phyloP scores from a whole-genome alignment of 2,797 vertebrate species.

The Thamnophis elegans region DNA sequence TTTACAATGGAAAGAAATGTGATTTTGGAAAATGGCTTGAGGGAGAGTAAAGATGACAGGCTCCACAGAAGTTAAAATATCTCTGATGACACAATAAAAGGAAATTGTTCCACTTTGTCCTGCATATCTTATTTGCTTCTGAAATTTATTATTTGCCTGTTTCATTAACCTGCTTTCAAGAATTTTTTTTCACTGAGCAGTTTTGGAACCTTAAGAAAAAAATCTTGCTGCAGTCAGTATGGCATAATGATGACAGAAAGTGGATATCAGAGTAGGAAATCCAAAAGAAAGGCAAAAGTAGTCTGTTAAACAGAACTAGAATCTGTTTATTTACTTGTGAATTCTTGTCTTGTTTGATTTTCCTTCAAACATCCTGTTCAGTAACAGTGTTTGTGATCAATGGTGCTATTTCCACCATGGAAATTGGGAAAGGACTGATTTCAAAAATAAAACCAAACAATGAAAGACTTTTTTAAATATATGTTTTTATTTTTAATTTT shows the following conservation, averaged over 20 bases:
- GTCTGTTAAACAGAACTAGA: background rate
- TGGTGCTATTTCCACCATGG: background rate
- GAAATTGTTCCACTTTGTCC: constrained; percentile 11
- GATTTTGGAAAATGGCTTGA: background rate
- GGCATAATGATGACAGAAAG: background rate
- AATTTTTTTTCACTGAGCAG: background rate
- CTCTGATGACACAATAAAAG: constrained; percentile 25
- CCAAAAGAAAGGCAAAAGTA: background rate
- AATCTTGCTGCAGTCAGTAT: background rate
- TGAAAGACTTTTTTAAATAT: background rate
- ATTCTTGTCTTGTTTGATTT: background rate
- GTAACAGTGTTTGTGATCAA: background rate
- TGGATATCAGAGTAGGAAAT: background rate
- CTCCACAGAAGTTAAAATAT: background rate
- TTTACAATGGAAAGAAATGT: constrained; percentile 15
- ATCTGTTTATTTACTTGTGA: background rate
- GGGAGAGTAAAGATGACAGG: background rate
- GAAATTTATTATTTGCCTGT: background rate
- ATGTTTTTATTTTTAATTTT: too few relatives aligned
- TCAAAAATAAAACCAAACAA: background rate
- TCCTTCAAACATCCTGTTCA: background rate
- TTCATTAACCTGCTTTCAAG: background rate
- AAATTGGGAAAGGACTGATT: background rate
- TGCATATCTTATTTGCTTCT: background rate
- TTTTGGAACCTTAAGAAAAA: background rate